phyloP scores from a whole-genome alignment of 2,797 vertebrate species.

The Toxotes lorentzi region DNA sequence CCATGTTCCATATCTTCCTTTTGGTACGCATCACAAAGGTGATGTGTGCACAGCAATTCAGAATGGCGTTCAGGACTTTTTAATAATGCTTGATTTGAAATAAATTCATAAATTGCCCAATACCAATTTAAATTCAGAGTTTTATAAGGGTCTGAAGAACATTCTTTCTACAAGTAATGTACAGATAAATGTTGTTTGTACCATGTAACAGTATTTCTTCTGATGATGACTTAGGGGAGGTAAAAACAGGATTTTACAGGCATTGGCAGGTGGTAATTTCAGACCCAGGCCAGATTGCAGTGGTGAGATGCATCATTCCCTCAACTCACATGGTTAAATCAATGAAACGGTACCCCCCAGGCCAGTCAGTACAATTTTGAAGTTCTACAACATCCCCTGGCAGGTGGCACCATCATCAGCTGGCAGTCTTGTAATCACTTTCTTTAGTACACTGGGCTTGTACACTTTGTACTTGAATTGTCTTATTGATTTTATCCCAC shows the following conservation, averaged over 20 bases:
- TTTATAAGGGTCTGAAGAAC: neutral
- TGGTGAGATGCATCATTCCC: conserved; percentile 27
- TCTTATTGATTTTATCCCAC: conserved; percentile 42
- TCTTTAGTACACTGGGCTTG: conserved; percentile 22
- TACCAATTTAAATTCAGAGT: neutral
- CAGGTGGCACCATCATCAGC: conserved; percentile 42
- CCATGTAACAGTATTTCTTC: neutral
- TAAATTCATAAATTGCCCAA: neutral
- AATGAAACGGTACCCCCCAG: conserved; percentile 43
- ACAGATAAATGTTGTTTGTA: conserved; percentile 21
- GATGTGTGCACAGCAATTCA: neutral
- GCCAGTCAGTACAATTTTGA: conserved; percentile 38
- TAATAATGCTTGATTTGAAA: neutral
- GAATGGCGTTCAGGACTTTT: conserved; percentile 6
- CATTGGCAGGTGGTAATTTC: conserved; percentile 44
- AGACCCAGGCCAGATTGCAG: conserved; percentile 32
- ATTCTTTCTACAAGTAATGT: neutral
- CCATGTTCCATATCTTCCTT: neutral
- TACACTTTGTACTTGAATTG: conserved; percentile 33
- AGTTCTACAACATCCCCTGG: conserved; percentile 37
- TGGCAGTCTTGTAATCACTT: conserved; percentile 39
- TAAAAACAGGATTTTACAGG: conserved; percentile 24
- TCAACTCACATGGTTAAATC: conserved; percentile 50
- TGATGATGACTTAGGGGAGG: conserved; percentile 2
- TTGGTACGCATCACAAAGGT: neutral